These are phyloP conservation scores for Archaeoteleia sp. DNA, from an alignment of 2,888 invertebrate species.

Conservation along the genomic window DNA sequence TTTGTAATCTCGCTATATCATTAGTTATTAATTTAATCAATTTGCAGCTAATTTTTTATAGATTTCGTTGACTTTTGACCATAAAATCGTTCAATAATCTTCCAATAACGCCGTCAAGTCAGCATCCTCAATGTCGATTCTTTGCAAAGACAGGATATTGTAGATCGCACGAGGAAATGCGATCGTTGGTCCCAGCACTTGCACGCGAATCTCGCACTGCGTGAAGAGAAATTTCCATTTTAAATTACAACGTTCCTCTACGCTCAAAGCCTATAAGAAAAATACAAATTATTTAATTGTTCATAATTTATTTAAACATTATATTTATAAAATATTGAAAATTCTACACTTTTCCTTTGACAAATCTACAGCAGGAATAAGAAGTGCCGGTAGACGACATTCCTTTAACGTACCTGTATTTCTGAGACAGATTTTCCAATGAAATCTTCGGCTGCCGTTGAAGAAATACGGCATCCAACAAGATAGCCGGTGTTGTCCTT, in stretches of 20 bases:
- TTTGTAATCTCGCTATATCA: no score
- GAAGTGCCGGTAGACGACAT: no score
- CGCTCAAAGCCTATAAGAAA: slow-evolving; percentile 65
- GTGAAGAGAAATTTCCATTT: slow-evolving; percentile 64
- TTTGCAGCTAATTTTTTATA: no score
- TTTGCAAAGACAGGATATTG: slow-evolving; percentile 66
- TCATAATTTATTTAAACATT: slow-evolving; percentile 11
- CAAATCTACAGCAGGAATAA: no score
- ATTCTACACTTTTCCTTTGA: no score
- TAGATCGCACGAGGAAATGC: slow-evolving; percentile 63
- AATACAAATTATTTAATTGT: no score
- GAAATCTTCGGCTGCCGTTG: slow-evolving; percentile 64
- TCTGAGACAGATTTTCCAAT: slow-evolving; percentile 61
- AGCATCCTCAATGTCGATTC: slow-evolving; percentile 36
- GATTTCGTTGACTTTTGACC: no score
- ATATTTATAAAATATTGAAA: slow-evolving; percentile 10
- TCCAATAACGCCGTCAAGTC: neutral
- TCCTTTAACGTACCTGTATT: slow-evolving; percentile 66
- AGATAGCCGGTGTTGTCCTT: slow-evolving; percentile 71
- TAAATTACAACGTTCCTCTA: slow-evolving; percentile 59
- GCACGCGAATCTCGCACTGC: slow-evolving; percentile 66
- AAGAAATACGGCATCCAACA: slow-evolving; percentile 69
- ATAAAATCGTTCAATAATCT: no score
- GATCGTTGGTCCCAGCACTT: slow-evolving; percentile 67
- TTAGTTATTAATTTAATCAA: no score